A percentile compares a stretch with the other conserved stretches of the same genome.
These are phyloP conservation scores for Pangasius sanitwongsei DNA, from an alignment of 2,797 vertebrate species.

Conservation along the genomic window DNA sequence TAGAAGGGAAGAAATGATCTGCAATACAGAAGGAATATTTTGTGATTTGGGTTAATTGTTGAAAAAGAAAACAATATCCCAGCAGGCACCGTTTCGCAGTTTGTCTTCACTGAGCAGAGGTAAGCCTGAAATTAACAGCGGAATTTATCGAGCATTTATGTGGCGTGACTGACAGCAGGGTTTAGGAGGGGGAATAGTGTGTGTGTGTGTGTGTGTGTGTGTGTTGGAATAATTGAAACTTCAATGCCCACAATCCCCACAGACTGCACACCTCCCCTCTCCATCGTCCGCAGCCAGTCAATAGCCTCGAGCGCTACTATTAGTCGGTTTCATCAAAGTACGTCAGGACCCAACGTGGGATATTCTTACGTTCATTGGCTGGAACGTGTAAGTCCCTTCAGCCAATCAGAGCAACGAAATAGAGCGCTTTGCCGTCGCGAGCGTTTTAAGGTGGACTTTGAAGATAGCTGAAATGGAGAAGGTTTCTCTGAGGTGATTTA, in stretches of 20 bases:
- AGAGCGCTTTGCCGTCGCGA: conserved; percentile 50
- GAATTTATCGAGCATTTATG: conserved; percentile 77
- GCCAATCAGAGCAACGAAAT: conserved; percentile 65
- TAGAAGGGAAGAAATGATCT: neutral
- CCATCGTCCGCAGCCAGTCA: conserved; percentile 65
- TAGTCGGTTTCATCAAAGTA: conserved; percentile 55
- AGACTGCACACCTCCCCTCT: conserved; percentile 63
- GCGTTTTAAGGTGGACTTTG: conserved; percentile 76
- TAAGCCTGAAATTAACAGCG: conserved; percentile 70
- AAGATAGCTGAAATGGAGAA: conserved; percentile 4
- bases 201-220: conserved; percentile 24
- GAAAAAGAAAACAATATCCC: conserved; percentile 27
- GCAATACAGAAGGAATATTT: conserved; percentile 38
- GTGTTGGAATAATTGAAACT: conserved; percentile 77
- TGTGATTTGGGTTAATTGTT: conserved; percentile 50
- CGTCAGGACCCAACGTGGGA: conserved; percentile 77
- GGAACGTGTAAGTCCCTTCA: neutral
- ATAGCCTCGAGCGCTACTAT: conserved; percentile 55
- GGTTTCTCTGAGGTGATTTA: neutral
- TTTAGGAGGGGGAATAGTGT: conserved; percentile 40
- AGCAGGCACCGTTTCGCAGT: conserved; percentile 43
- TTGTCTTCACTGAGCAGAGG: conserved; percentile 61
- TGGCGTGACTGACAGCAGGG: conserved; percentile 75
- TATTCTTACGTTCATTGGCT: conserved; percentile 61
- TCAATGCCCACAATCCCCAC: conserved; percentile 83